Evolutionary conservation across 2,888 invertebrate genomes (phyloP).

Genomic region (Zelleria hepariella): DNA sequence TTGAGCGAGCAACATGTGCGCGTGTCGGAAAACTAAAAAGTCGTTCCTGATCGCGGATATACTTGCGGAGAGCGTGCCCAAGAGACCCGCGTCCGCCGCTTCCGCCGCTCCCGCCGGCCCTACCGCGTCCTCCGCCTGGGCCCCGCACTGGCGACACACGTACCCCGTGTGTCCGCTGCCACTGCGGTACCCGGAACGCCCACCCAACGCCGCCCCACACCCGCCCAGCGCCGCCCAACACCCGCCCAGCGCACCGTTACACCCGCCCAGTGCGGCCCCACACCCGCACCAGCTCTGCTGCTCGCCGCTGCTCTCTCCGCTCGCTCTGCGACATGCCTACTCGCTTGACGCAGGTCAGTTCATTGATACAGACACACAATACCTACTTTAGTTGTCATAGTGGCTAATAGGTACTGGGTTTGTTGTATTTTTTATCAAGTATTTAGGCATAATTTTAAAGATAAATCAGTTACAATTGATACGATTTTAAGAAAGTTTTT

Average conservation of each 20-base stretch:
- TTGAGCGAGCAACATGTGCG: conserved; percentile 47
- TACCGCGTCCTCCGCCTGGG: neutral
- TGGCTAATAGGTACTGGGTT: too few relatives aligned
- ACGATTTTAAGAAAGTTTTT: too few relatives aligned
- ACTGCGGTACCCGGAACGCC: neutral
- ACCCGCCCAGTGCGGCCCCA: too few relatives aligned
- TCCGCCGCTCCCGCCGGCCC: neutral
- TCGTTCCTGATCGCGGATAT: conserved; percentile 61
- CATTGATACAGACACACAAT: neutral
- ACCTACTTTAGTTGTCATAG: neutral
- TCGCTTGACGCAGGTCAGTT: conserved; percentile 13
- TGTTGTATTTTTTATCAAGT: too few relatives aligned
- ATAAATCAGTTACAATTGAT: too few relatives aligned
- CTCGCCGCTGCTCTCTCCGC: neutral
- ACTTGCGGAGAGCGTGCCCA: conserved; percentile 30
- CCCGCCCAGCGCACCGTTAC: neutral
- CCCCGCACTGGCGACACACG: too few relatives aligned
- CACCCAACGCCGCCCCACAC: conserved; percentile 11
- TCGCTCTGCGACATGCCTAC: neutral
- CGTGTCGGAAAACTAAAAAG: conserved; percentile 54
- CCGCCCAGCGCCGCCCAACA: neutral
- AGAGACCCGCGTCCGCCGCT: neutral
- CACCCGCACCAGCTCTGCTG: neutral
- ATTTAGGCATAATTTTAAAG: too few relatives aligned
- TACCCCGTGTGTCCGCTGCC: neutral